Evolutionary conservation across 2,888 invertebrate genomes (phyloP).

Genomic region (Lepidocyrtoides sp.): DNA sequence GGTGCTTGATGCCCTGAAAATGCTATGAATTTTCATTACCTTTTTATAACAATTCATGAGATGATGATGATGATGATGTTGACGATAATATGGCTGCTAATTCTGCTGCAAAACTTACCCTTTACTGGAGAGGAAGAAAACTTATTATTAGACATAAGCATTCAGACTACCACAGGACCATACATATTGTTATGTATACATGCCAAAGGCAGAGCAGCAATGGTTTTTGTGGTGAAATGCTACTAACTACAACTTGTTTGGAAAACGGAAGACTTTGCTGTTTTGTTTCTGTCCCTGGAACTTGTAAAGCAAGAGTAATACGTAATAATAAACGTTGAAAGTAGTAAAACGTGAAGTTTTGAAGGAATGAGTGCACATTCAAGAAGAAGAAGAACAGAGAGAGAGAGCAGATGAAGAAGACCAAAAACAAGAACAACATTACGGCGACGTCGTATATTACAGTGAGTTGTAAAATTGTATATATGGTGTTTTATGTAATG

Average conservation of each 20-base stretch:
- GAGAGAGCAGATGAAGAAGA: background rate
- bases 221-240: slow-evolving; percentile 37
- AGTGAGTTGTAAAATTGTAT: slow-evolving; percentile 2
- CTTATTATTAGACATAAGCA: background rate
- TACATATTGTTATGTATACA: slow-evolving; percentile 29
- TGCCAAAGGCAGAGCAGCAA: slow-evolving; percentile 45
- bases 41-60: slow-evolving; percentile 50
- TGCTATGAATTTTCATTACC: slow-evolving; percentile 78
- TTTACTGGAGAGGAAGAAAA: slow-evolving; percentile 5
- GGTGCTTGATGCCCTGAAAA: slow-evolving; percentile 33
- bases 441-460: too few species aligned
- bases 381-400: background rate
- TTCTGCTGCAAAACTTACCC: slow-evolving; percentile 14
- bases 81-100: background rate
- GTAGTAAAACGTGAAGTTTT: slow-evolving; percentile 34
- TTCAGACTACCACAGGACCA: slow-evolving; percentile 2
- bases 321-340: slow-evolving; percentile 14
- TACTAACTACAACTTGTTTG: background rate
- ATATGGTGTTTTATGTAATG: too few species aligned
- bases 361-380: background rate
- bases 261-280: background rate
- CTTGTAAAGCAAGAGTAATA: background rate
- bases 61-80: background rate
- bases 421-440: slow-evolving; percentile 7
- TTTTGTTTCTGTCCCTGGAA: background rate